Conservation (phyloP, 2,113 vertebrate genomes). For the Pseudorasbora parva region DNA sequence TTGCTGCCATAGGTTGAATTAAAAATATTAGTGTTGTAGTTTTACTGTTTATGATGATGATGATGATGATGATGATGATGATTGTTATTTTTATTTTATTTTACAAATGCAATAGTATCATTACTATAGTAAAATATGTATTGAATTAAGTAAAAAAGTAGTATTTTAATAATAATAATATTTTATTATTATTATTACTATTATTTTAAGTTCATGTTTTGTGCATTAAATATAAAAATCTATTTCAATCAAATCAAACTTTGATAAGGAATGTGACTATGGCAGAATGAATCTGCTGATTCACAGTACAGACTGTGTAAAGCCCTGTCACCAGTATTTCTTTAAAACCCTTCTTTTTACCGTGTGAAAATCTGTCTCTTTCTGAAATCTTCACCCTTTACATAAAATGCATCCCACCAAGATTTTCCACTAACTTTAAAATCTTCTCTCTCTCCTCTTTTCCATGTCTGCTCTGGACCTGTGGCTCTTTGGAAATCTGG, state of each 20-base stretch:
- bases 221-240: background rate
- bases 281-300: background rate
- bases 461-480: slow-evolving; percentile 61
- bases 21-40: background rate
- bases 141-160: background rate
- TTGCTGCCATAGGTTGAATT: background rate
- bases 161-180: too few species aligned
- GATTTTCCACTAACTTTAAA: slow-evolving; percentile 60
- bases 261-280: background rate
- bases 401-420: background rate
- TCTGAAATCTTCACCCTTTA: slow-evolving; percentile 34
- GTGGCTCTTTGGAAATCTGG: slow-evolving; percentile 37
- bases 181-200: too few species aligned
- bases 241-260: background rate
- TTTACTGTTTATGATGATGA: background rate
- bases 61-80: background rate
- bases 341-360: background rate
- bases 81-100: background rate
- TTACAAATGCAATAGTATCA: background rate
- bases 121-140: background rate
- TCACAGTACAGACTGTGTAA: background rate
- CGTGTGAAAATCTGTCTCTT: background rate
- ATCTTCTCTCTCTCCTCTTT: slow-evolving; percentile 55
- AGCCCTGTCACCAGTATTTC: background rate
- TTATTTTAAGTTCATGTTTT: background rate